Evolutionary conservation across 2,113 vertebrate genomes (phyloP), one percentile per base, ranked within the genome.

Genomic region (Morone saxatilis): DNA sequence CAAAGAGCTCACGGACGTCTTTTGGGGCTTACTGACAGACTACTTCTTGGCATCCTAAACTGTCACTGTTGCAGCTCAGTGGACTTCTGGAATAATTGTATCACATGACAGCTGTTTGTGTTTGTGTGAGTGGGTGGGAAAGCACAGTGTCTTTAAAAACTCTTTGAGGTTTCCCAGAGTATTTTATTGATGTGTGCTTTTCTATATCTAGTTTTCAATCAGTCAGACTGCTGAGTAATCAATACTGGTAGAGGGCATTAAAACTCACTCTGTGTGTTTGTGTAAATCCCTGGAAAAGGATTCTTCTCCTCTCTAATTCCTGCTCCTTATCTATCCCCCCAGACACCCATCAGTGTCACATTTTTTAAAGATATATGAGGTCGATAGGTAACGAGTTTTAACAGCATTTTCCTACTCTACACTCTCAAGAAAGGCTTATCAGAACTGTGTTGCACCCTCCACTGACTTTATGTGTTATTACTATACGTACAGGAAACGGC

Each of bases 321-420:
- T 70, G 75, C 76, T 81, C 70, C 91, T 92, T 92, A 92, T 94
- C 93, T 84, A 0, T 83, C 76, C 62, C 79, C 51, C 73, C 91
- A 92, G 92, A 93, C 89, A 71, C 81, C 83, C 90, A 84, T 93
- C 86, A 90, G 86, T 93, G 91, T 90, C 91, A 88, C 87, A 56
- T 89, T 80, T 31, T 85, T 68, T 71, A 62, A 85, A 91, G 87
- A 92, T 87, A 62, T 81, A 89, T 70, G 87, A 82, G 70, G 57
- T 63, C n/a, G 82, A 91, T 90, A 74, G 78, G 66, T 87, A 83
- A 90, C 41, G 47, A 81, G 13, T 70, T 86, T 83, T 67, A 82
- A 62, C 62, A 69, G 45, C 57, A 2, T 61, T 79, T 69, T 68
- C 20, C 47, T 56, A 9, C 74, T 78, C 50, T 7, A 54, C 65